Conservation (phyloP, 2,113 vertebrate species). For the Silurus asotus region DNA sequence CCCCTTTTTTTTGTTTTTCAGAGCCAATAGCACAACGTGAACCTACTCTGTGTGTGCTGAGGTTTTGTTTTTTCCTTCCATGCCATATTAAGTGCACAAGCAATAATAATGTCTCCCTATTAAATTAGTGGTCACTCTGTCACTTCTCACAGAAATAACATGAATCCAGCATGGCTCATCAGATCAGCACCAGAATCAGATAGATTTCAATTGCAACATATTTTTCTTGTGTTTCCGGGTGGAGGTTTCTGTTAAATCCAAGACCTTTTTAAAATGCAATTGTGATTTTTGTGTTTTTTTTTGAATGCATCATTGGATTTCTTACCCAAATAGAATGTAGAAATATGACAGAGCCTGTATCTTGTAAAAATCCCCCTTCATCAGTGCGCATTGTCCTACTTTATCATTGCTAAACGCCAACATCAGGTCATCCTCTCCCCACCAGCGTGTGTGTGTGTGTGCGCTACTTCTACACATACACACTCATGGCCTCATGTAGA, state of each 20-base stretch:
- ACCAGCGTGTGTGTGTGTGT: not conserved
- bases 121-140: not conserved
- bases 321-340: not conserved
- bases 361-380: no score
- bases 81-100: not conserved
- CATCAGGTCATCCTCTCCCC: not conserved
- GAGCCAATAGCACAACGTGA: not conserved
- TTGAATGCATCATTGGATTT: not conserved
- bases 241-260: not conserved
- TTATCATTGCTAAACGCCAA: not conserved
- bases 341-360: not conserved
- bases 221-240: not conserved
- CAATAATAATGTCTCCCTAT: not conserved
- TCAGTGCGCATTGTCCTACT: not conserved
- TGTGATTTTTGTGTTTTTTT: not conserved
- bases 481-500: not conserved
- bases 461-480: constrained; percentile 13
- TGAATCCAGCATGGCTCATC: not conserved
- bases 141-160: not conserved
- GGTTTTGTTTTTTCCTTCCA: not conserved
- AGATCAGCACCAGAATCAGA: not conserved
- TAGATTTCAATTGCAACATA: not conserved
- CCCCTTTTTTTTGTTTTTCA: not conserved
- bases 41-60: not conserved
- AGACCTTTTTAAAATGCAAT: not conserved